phyloP scores from a whole-genome alignment of 1,140 invertebrate genomes.

The Zophobas atratus region DNA sequence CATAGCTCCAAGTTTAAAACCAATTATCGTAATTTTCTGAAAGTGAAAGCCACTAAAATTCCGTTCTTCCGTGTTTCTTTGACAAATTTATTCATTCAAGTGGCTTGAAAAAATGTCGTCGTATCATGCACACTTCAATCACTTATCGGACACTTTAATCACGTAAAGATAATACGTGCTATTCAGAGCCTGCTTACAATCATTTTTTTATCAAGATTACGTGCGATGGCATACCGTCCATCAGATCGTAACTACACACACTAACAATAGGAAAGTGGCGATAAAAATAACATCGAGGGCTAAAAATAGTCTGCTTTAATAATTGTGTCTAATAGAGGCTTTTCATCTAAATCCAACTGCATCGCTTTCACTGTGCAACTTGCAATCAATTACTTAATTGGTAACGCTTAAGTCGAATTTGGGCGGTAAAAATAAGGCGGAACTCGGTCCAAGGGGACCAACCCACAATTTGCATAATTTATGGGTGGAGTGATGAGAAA shows the following conservation, averaged over 20 bases:
- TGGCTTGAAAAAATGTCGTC: background rate
- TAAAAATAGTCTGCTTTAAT: slow-evolving; percentile 10
- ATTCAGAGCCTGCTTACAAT: slow-evolving; percentile 1
- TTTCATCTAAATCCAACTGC: slow-evolving; percentile 5
- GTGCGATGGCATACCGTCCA: background rate
- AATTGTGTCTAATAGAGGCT: background rate
- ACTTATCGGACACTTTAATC: slow-evolving; percentile 2
- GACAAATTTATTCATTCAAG: background rate
- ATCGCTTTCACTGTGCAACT: slow-evolving; percentile 16
- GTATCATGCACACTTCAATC: background rate
- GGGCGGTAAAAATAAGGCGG: slow-evolving; percentile 16
- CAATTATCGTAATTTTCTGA: background rate
- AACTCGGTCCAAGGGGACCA: background rate
- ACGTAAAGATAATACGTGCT: slow-evolving; percentile 18
- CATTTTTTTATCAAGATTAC: slow-evolving; percentile 9
- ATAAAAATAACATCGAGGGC: slow-evolving; percentile 8
- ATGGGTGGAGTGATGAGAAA: background rate
- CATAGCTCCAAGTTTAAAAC: no score
- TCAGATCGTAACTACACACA: background rate
- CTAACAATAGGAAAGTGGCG: slow-evolving; percentile 6
- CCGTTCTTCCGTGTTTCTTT: slow-evolving; percentile 3
- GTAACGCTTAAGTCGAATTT: slow-evolving; percentile 2
- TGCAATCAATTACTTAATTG: slow-evolving; percentile 3
- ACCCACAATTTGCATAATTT: slow-evolving; percentile 16
- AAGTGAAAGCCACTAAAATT: background rate